Base-by-base conservation (phyloP, 2,888 invertebrate genomes). In the Perizoma flavofasciatum region DNA sequence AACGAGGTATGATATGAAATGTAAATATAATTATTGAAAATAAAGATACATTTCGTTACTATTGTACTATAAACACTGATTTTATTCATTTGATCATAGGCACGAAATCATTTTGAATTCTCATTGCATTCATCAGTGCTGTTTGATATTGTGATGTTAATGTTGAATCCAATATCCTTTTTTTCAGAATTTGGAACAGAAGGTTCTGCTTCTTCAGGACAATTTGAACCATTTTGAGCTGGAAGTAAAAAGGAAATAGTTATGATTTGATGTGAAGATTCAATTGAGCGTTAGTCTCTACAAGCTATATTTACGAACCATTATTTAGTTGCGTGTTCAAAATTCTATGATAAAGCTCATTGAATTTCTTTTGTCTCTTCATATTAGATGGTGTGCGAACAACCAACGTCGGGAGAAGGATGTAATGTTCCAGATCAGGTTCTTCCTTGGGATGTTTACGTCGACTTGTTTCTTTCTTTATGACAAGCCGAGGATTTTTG, bases 371-470 rank as follows among this genome's bases (percentile, higher is more conserved):
- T 61, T 91, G 90, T 0, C 91, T 79, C 61, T 83, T 86, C 64
- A 92, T 76, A 70, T 90, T 91, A 9, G 92, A 90, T 10, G 90
- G 87, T 5, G 92, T 88, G 10, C 88, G 83, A 4, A 89, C 83
- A 1, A 91, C 91, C 49, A 91, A 73, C 6, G 92, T 90, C 5
- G 91, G 91, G 39, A 92, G 69, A 33, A 92, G 65, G 64, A 92
- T 89, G 63, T 81, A 90, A 71, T 87, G 89, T 59, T 91, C 89
- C 0, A 90, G 77, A 70, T 89, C 85, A 9, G 85, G 83, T 50
- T 86, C 83, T 43, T 86, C 85, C 58, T 74, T 83, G 2, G 67
- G 40, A 46, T 78, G 67, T 67, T 82, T 88, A 11, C 80, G 82
- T 44, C 78, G 79, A 6, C 79, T 79, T 2, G 74, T 63, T 5